Base-by-base conservation (phyloP, 2,797 vertebrate genomes). In the Microhierax caerulescens region DNA sequence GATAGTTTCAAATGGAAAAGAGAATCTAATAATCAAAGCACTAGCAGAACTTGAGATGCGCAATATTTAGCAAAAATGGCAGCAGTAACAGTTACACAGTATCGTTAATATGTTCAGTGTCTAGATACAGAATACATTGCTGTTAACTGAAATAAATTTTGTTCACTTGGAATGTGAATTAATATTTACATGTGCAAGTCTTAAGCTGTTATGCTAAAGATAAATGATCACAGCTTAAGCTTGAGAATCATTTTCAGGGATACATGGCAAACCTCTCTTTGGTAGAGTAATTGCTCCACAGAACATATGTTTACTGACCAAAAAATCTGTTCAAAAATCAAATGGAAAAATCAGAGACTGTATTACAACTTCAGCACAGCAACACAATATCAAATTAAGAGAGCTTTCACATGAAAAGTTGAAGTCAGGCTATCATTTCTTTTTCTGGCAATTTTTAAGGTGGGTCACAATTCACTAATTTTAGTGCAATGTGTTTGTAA, bases 1-100 rank as follows among this genome's bases (percentile, higher is more conserved):
- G 60, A 80, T 57, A 90, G 20, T 85, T 97, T 83, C 79, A 94
- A 75, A 32, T 39, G 22, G 65, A 93, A 95, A 83, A 77, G 53
- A 75, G 11, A 87, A 72, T 80, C 60, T 64, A 91, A 92, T 13
- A 36, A 86, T 57, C 61, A 88, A 86, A 87, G 80, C 15, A n/a
- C 27, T 61, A 84, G 81, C 21, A 72, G 43, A 80, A 85, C 7
- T 82, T 53, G 37, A 78, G 47, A 79, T 0, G 3, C 64, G 36
- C 22, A 81, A 77, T 67, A 85, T 53, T 89, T 77, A 92, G 56
- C 11, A 7, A 37, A 80, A 84, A 90, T 57, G 48, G 43, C 15
- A 39, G 28, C 43, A 73, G 65, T 47, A 85, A 69, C 27, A 67
- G 28, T 80, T 88, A 64, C 28, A 60, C 14, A 22, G 2, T 61